phyloP scores from a whole-genome alignment of 1,140 invertebrate species.

The Helicorthomorpha holstii region DNA sequence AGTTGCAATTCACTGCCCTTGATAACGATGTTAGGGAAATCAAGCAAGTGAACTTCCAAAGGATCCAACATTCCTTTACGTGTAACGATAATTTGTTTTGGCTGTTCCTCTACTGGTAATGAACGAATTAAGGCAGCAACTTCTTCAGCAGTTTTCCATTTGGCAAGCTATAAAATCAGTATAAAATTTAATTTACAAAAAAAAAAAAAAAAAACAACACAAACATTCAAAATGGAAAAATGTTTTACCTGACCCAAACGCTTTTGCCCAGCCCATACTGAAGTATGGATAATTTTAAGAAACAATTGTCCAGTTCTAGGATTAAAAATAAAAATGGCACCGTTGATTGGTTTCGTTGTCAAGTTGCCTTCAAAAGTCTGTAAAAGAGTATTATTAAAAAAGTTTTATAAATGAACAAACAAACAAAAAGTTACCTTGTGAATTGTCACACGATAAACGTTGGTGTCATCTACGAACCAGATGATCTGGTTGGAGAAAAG shows the following conservation, averaged over 20 bases:
- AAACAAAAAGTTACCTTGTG: conserved; percentile 48
- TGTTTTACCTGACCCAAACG: conserved; percentile 34
- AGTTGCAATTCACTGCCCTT: conserved; percentile 97
- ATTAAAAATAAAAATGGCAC: conserved; percentile 99
- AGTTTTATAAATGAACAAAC: background rate
- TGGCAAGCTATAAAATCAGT: conserved; percentile 51
- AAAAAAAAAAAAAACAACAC: background rate
- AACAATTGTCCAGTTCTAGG: conserved; percentile 98
- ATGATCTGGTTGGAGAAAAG: conserved; percentile 99
- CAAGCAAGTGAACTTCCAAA: conserved; percentile 92
- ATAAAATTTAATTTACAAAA: background rate
- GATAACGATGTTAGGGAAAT: conserved; percentile 99
- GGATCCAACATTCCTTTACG: conserved; percentile 99
- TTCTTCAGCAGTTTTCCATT: conserved; percentile 99
- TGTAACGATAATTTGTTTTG: conserved; percentile 99
- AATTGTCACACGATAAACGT: conserved; percentile 98
- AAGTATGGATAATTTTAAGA: conserved; percentile 99
- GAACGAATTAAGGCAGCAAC: conserved; percentile 98
- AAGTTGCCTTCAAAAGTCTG: conserved; percentile 97
- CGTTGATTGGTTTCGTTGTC: conserved; percentile 99
- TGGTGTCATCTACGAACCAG: conserved; percentile 99
- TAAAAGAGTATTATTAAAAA: conserved; percentile 13
- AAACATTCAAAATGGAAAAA: conserved; percentile 4
- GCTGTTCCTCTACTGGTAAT: conserved; percentile 97
- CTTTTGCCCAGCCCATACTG: conserved; percentile 90